phyloP scores from a whole-genome alignment of 2,888 invertebrate species.

The Cheilosia scutellata region DNA sequence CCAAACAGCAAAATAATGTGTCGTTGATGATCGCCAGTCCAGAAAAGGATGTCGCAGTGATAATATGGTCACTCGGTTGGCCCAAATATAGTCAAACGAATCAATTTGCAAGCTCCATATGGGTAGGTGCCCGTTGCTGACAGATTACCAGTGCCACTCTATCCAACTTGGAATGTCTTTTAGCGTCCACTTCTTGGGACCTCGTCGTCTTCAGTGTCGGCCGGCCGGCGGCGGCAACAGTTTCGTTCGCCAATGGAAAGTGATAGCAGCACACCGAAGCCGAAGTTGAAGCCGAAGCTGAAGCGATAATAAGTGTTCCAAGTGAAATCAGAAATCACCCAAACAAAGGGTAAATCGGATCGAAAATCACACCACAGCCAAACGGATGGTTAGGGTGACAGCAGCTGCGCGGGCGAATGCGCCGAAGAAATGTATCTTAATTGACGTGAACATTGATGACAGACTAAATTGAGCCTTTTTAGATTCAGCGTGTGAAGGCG shows the following conservation, averaged over 20 bases:
- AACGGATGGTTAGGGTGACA: neutral
- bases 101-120: slow-evolving; percentile 80
- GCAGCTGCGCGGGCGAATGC: slow-evolving; percentile 27
- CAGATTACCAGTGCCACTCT: slow-evolving; percentile 73
- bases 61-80: slow-evolving; percentile 82
- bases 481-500: slow-evolving; percentile 70
- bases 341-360: slow-evolving; percentile 53
- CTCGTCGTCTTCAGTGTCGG: slow-evolving; percentile 4
- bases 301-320: slow-evolving; percentile 69
- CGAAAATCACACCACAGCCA: slow-evolving; percentile 57
- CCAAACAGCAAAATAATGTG: slow-evolving; percentile 64
- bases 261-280: slow-evolving; percentile 42
- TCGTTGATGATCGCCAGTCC: slow-evolving; percentile 78
- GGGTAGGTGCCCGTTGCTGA: slow-evolving; percentile 72
- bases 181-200: slow-evolving; percentile 35
- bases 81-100: slow-evolving; percentile 83
- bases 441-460: slow-evolving; percentile 68
- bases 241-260: slow-evolving; percentile 53
- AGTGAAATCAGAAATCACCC: slow-evolving; percentile 34
- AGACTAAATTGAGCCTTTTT: slow-evolving; percentile 60
- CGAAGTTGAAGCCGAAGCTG: slow-evolving; percentile 12
- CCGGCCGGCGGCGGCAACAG: neutral
- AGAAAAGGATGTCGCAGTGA: slow-evolving; percentile 82
- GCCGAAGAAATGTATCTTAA: slow-evolving; percentile 70
- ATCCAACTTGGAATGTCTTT: slow-evolving; percentile 76